Conservation (phyloP, 2,888 invertebrate genomes). For the Nomada goodeniana region DNA sequence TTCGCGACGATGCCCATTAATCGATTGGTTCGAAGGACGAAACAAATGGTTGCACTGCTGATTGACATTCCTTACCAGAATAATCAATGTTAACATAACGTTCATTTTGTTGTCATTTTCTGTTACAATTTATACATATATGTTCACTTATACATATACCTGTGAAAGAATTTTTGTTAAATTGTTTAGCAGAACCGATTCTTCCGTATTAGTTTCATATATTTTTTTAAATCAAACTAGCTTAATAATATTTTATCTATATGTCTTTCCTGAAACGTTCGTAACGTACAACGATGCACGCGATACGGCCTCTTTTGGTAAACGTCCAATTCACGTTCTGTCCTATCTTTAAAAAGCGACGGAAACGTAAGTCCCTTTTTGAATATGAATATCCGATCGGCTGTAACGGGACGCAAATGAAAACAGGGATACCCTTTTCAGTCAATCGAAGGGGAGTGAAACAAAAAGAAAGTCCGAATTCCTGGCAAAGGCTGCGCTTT, state of each 20-base stretch:
- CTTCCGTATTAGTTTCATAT: no score
- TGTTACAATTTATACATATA: background rate
- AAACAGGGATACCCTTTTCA: conserved; percentile 58
- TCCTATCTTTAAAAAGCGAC: background rate
- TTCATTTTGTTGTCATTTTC: background rate
- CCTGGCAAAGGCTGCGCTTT: conserved; percentile 58
- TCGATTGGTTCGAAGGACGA: background rate
- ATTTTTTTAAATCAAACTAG: no score
- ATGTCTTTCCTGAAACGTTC: no score
- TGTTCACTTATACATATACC: background rate
- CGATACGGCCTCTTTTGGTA: no score
- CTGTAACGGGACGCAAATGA: conserved; percentile 46
- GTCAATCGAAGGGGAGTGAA: conserved; percentile 47
- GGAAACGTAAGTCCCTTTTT: background rate
- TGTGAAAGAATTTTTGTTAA: no score
- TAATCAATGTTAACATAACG: background rate
- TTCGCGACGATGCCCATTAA: background rate
- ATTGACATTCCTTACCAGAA: no score
- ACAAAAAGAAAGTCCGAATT: conserved; percentile 60
- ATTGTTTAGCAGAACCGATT: no score
- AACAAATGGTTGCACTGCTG: background rate
- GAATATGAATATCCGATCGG: conserved; percentile 23
- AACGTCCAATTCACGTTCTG: background rate
- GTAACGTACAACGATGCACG: no score
- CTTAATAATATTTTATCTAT: no score